A percentile compares a stretch with the other conserved stretches of the same genome.
Evolutionary conservation across 2,113 vertebrate genomes (phyloP).

Genomic region (Galeopterus variegatus): DNA sequence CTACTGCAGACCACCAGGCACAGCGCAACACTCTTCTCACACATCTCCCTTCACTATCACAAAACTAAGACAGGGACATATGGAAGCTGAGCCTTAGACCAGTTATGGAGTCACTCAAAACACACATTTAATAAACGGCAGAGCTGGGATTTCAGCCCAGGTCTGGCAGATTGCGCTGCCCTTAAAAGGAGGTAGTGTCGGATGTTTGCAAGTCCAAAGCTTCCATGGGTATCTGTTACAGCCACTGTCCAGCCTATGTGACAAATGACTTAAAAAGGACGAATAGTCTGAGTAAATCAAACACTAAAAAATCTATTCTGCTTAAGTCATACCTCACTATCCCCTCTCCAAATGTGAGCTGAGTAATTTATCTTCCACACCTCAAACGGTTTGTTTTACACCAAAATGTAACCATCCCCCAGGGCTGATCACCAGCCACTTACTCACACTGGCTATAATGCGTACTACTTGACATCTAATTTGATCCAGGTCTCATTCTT

Average conservation of each 20-base stretch:
- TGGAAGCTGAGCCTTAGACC: neutral
- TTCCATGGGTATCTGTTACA: neutral
- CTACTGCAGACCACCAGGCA: neutral
- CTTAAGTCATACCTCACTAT: neutral
- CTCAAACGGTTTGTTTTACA: conserved; percentile 66
- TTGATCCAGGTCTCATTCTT: conserved; percentile 57
- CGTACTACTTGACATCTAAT: conserved; percentile 17
- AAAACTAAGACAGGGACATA: neutral
- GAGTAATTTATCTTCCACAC: conserved; percentile 69
- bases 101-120: neutral
- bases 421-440: conserved; percentile 41
- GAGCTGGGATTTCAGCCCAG: neutral
- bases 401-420: conserved; percentile 54
- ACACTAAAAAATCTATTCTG: conserved; percentile 34
- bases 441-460: conserved; percentile 44
- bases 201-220: neutral
- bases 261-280: neutral
- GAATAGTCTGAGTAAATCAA: conserved; percentile 27
- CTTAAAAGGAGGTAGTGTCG: conserved; percentile 31
- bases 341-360: conserved; percentile 40
- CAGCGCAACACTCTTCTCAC: neutral
- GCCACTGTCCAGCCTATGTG: neutral
- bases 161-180: neutral
- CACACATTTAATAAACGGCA: neutral
- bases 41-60: neutral